Evolutionary conservation across 2,888 invertebrate species (phyloP), one percentile per base, ranked within the genome.

Genomic region (Eupithecia pulchellata): DNA sequence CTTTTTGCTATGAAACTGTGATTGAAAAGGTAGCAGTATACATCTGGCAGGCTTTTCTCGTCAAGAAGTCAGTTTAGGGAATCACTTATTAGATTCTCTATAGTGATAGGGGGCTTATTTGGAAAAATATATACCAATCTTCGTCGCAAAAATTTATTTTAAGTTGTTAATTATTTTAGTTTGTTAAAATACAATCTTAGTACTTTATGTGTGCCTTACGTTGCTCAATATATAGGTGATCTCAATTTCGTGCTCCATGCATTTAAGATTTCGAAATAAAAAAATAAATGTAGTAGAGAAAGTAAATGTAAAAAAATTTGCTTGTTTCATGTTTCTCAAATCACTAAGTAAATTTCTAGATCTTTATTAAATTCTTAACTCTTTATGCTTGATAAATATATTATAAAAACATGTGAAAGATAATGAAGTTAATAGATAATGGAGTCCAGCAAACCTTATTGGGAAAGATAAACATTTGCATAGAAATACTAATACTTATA

Each of bases 1-100:
- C 84, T 83, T 84, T 84, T 86, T 81, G 86, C 89, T 89, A 88
- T 89, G 68, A 80, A 81, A 79, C 82, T 86, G 78, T 84, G 82
- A 86, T 89, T 86, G 86, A 86, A 89, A 83, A 75, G 72, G 71
- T 78, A 75, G 34, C 34, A 20, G 34, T 20, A 25, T 36, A 34
- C 36, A 25, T 25, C 20, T 34, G 61, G 20, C 20, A 20, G 61
- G 34, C 61, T 61, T 20, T 34, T 61, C 34, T 14, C 2, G 61
- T 61, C 14, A 8, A 34, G 25, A 61, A 32, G 34, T 61, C n/a
- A 14, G 5, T 57, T 27, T 29, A 17, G 17, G 4, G 17, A 27
- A 57, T 57, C 5, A 57, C 2, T 27, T 1, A 57, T 57, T 29
- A 17, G 17, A 57, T 57, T 29, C 27, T 6, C 57, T 29, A 29